Conservation (phyloP, 2,113 vertebrate species). For the Xenopus borealis region DNA sequence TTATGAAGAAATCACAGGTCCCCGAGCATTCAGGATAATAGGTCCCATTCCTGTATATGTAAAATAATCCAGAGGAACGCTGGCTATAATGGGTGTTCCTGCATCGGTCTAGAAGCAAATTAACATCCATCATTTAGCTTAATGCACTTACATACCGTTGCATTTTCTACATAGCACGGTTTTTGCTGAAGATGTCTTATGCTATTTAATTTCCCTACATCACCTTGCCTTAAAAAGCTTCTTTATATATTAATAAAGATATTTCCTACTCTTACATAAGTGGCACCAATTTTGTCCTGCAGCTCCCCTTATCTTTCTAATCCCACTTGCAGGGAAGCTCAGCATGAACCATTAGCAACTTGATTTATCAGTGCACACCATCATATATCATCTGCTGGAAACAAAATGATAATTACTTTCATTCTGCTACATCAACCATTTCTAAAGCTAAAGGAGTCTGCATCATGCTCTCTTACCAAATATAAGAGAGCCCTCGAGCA, state of each 20-base stretch:
- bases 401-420: slow-evolving; percentile 43
- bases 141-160: too few relatives aligned
- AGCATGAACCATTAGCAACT: slow-evolving; percentile 38
- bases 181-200: too few relatives aligned
- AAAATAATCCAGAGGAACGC: too few relatives aligned
- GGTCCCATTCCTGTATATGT: too few relatives aligned
- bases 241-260: background rate
- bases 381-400: slow-evolving; percentile 41
- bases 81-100: too few relatives aligned
- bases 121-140: too few relatives aligned
- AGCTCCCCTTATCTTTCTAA: slow-evolving; percentile 21
- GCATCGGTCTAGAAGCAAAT: too few relatives aligned
- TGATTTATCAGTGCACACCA: slow-evolving; percentile 39
- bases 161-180: too few relatives aligned
- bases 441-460: slow-evolving; percentile 34
- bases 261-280: background rate
- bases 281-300: slow-evolving; percentile 31
- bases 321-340: slow-evolving; percentile 25
- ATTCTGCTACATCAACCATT: slow-evolving; percentile 46
- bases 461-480: slow-evolving; percentile 29
- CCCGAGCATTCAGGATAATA: too few relatives aligned
- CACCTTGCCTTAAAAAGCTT: too few relatives aligned
- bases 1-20: too few relatives aligned
- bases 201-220: too few relatives aligned
- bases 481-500: slow-evolving; percentile 28